Evolutionary conservation across 2,797 vertebrate species (phyloP).

Genomic region (Sphenopsis melanotis): DNA sequence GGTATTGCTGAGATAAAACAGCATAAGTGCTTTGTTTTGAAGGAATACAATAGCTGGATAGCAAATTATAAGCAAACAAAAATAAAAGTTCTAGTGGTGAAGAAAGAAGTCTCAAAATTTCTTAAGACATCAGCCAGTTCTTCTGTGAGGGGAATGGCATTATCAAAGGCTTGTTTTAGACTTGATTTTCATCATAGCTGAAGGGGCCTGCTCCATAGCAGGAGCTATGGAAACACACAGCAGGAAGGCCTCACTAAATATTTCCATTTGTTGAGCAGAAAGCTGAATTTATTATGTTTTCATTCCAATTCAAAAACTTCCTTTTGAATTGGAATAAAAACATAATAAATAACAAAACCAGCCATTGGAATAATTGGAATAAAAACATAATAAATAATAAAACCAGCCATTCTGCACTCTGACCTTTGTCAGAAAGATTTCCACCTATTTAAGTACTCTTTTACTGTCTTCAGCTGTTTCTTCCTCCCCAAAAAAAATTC

Average conservation of each 20-base stretch:
- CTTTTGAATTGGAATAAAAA: background rate
- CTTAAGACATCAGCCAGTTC: background rate
- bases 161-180: background rate
- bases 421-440: background rate
- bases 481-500: background rate
- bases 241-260: background rate
- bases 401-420: background rate
- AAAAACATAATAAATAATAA: too few relatives aligned
- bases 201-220: background rate
- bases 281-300: background rate
- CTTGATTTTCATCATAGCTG: background rate
- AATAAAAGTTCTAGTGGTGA: background rate
- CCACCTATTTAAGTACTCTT: background rate
- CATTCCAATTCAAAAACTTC: background rate
- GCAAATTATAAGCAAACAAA: background rate
- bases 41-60: background rate
- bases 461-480: background rate
- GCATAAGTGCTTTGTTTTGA: conserved; percentile 8
- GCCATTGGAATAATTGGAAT: too few relatives aligned
- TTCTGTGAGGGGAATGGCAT: background rate
- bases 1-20: background rate
- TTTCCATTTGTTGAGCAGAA: background rate
- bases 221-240: background rate
- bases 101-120: background rate
- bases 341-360: too few relatives aligned